These are phyloP conservation scores for Stichopus chloronotus DNA, from an alignment of 35 echinoderm and acorn worm genomes.

Conservation along the genomic window DNA sequence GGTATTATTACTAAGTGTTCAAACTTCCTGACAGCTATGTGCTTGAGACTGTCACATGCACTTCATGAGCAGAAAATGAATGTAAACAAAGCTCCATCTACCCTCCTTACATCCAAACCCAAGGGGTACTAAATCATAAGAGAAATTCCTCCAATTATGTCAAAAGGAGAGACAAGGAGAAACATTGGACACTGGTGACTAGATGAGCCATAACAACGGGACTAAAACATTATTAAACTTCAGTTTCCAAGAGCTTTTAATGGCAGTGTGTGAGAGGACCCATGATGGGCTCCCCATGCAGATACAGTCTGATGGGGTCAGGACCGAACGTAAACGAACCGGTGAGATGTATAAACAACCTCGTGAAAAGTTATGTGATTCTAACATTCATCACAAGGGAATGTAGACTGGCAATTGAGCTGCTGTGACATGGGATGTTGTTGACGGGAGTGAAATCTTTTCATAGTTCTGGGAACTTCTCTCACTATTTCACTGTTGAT, in stretches of 20 bases:
- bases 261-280: background rate
- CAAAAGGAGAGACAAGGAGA: background rate
- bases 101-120: background rate
- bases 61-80: background rate
- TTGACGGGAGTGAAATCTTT: no score
- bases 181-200: no score
- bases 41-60: background rate
- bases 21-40: background rate
- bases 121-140: background rate
- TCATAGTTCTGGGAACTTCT: no score
- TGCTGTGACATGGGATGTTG: no score
- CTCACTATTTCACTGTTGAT: no score
- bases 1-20: background rate
- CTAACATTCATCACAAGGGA: no score
- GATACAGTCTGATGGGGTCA: background rate
- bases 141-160: background rate
- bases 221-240: background rate
- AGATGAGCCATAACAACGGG: no score
- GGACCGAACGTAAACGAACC: background rate
- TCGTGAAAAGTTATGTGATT: background rate
- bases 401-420: no score
- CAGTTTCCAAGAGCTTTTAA: background rate
- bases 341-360: background rate
- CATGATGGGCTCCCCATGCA: background rate
- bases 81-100: background rate